A percentile compares a stretch with the other conserved stretches of the same genome.
These are phyloP conservation scores for Drosophila pectinifera DNA, from an alignment of 1,140 invertebrate genomes.

Conservation along the genomic window DNA sequence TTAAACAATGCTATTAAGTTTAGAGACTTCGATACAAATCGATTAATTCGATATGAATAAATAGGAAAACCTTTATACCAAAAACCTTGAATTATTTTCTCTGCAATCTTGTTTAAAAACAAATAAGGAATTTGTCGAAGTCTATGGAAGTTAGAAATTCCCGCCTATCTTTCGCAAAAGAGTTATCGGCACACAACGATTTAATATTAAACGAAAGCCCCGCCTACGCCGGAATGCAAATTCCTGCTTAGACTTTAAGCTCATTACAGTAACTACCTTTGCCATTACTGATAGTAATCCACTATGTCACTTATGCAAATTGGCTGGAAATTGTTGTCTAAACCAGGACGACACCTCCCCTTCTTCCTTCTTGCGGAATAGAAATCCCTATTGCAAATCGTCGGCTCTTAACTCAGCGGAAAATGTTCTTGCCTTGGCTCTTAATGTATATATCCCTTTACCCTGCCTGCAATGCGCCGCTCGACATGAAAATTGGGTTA, in stretches of 20 bases:
- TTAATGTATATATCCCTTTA: slow-evolving; percentile 14
- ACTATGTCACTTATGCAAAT: slow-evolving; percentile 67
- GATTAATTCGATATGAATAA: background rate
- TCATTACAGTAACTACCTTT: slow-evolving; percentile 12
- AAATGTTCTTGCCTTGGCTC: slow-evolving; percentile 23
- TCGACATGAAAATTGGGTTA: slow-evolving; percentile 78
- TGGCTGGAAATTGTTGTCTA: slow-evolving; percentile 38
- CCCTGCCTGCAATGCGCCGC: slow-evolving; percentile 44
- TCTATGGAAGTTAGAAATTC: background rate
- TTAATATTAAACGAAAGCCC: background rate
- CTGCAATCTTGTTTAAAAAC: background rate
- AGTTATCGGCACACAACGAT: background rate
- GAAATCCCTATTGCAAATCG: slow-evolving; percentile 13
- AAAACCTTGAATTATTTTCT: background rate
- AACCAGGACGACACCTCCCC: slow-evolving; percentile 24
- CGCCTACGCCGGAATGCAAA: background rate
- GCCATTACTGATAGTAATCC: slow-evolving; percentile 5
- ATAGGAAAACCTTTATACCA: background rate
- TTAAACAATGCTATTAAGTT: background rate
- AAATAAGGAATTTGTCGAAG: background rate
- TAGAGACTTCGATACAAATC: background rate
- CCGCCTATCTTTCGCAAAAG: background rate
- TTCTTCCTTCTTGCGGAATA: slow-evolving; percentile 1
- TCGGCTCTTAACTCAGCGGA: slow-evolving; percentile 16
- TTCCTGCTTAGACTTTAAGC: slow-evolving; percentile 2